Evolutionary conservation across 2,888 invertebrate genomes (phyloP), one percentile per base, ranked within the genome.

Genomic region (Nebria salina): DNA sequence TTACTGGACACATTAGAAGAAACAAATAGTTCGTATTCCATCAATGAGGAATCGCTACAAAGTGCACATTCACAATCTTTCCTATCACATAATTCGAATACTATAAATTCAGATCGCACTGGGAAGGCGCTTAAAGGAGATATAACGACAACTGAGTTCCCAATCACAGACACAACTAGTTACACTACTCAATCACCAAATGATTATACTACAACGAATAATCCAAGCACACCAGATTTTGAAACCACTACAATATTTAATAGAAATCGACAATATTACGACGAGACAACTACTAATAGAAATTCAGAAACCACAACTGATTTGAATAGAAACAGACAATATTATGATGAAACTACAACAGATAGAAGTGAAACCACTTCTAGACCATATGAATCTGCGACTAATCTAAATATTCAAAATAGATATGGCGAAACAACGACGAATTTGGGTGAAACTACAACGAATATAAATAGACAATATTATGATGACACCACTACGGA

Each of bases 31-130:
- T 54, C 75, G n/a, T 65, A 64, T 43, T 83, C 85, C 3, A 92
- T 92, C 15, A 76, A 92, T 83, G 91, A 91, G 68, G 93, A 93
- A 85, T 91, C 93, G 86, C 87, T 94, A 66, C 93, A 93, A 88
- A 91, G 92, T 83, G 93, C 94, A 34, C 94, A 94, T 83, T 93
- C 93, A 72, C 94, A 94, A 85, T 94, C 94, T 0, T 93, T 94
- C 84, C 89, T 93, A 26, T 90, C 92, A 1, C 91, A 92, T 43
- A 91, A 91, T 84, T 91, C 91, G 80, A 90, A 88, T 82, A 83
- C 89, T 26, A 4, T 43, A 13, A 6, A 20, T 43, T 83, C 78
- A 87, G 77, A 85, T 84, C 87, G 90, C 82, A 87, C 90, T 84
- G 89, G 90, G 8, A 89, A 91, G 84, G 54, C 25, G 25, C 34